A percentile compares a stretch with the other conserved stretches of the same genome.
These are phyloP conservation scores for Marronus borbonicus DNA, from an alignment of 2,888 invertebrate species.

Conservation along the genomic window DNA sequence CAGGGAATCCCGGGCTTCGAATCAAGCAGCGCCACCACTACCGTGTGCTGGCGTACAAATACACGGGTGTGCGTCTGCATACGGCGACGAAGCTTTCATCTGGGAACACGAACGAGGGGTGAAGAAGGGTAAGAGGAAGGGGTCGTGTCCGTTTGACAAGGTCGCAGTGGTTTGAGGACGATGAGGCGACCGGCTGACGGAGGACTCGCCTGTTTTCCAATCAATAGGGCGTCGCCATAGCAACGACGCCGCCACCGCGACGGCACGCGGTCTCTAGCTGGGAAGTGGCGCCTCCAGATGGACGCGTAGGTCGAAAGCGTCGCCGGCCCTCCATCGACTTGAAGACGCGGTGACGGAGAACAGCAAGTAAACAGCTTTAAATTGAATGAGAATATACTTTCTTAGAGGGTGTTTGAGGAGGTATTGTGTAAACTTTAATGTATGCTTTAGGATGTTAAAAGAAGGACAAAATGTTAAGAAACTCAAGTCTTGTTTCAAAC, in stretches of 20 bases:
- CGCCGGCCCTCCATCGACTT: constrained; percentile 25
- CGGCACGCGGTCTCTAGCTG: constrained; percentile 65
- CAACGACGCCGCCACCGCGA: constrained; percentile 63
- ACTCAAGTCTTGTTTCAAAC: too few relatives aligned
- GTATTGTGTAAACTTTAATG: too few relatives aligned
- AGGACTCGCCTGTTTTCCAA: constrained; percentile 63
- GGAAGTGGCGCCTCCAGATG: constrained; percentile 63
- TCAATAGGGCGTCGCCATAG: constrained; percentile 65
- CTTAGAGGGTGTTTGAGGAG: background rate
- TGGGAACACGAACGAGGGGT: background rate
- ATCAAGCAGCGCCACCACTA: background rate
- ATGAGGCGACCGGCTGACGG: constrained; percentile 62
- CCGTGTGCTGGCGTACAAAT: too few relatives aligned
- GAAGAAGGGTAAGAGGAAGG: background rate
- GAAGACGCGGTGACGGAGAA: background rate
- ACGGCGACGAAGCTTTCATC: constrained; percentile 6
- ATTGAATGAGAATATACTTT: background rate
- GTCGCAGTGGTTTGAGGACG: constrained; percentile 59
- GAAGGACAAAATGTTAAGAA: too few relatives aligned
- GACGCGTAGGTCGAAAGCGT: constrained; percentile 51
- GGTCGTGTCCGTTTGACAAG: constrained; percentile 53
- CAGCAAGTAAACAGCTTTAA: background rate
- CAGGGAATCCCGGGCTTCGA: background rate
- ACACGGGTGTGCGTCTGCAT: background rate
- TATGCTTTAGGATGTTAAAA: too few relatives aligned